Evolutionary conservation across 2,113 vertebrate genomes (phyloP), one percentile per base, ranked within the genome.

Genomic region (Neogobius melanostomus): DNA sequence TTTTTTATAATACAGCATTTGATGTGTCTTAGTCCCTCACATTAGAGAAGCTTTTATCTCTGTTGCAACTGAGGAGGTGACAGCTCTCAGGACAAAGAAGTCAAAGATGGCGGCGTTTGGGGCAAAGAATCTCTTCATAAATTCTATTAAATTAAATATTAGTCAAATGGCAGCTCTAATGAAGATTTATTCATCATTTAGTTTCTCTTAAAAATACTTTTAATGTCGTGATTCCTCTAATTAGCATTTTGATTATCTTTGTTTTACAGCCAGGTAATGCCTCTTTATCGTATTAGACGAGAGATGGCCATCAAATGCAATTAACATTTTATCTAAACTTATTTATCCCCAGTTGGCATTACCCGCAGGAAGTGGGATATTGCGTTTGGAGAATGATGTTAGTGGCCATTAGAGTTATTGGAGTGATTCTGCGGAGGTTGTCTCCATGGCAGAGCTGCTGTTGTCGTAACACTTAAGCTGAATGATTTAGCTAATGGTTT

Each of bases 221-320:
- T 84, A 88, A 91, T 92, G 88, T 86, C 81, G 82, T 82, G 85
- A 87, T 92, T 88, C 91, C 89, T 86, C 83, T 82, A 86, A 93
- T 93, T 93, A 92, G 89, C 91, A 91, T 94, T 93, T 92, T 87
- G 84, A 92, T 93, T 84, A 91, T 91, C 87, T 86, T 89, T 89
- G 89, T 92, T 92, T 90, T 89, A 88, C 79, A 90, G 85, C 84
- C 87, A 88, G 84, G 84, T 91, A 92, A 90, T 91, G 83, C 71
- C 81, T 86, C 81, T 85, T 84, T 86, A 91, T 93, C 83, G 85
- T 90, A 92, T 93, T 93, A 92, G 87, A 85, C 90, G 86, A 87
- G 84, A 91, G 86, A 91, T 83, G 90, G 91, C 89, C 89, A 92
- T 91, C 92, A 91, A 91, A 94, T 88, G 89, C 91, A 92, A 93